phyloP scores from a whole-genome alignment of 2,888 invertebrate species.

The Campopleginae sp. region DNA sequence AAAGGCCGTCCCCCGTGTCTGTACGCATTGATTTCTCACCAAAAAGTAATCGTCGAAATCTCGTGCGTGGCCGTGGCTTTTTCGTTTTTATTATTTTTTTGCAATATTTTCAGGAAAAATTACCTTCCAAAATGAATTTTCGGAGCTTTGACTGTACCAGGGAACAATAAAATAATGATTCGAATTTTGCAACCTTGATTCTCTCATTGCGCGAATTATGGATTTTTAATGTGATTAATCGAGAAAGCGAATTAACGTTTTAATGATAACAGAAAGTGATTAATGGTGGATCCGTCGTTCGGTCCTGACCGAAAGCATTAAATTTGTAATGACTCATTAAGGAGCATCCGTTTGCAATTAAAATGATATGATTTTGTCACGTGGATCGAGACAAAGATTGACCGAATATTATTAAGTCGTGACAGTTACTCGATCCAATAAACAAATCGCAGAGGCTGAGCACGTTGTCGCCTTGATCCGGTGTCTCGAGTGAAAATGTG shows the following conservation, averaged over 20 bases:
- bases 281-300: not conserved
- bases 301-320: not conserved
- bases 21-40: too few species aligned
- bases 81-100: too few species aligned
- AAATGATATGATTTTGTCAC: not conserved
- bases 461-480: not conserved
- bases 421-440: not conserved
- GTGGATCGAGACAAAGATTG: not conserved
- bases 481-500: constrained; percentile 30
- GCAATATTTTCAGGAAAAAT: too few species aligned
- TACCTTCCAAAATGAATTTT: too few species aligned
- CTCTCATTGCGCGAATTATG: not conserved
- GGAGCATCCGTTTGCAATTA: not conserved
- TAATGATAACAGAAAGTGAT: not conserved
- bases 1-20: too few species aligned
- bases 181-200: not conserved
- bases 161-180: too few species aligned
- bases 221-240: not conserved
- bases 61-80: too few species aligned
- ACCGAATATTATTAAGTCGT: not conserved
- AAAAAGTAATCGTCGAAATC: too few species aligned
- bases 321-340: not conserved
- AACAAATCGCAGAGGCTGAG: not conserved
- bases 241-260: not conserved
- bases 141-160: too few species aligned